Evolutionary conservation across 2,113 vertebrate genomes (phyloP), one percentile per base, ranked within the genome.

Genomic region (Carassius gibelio): DNA sequence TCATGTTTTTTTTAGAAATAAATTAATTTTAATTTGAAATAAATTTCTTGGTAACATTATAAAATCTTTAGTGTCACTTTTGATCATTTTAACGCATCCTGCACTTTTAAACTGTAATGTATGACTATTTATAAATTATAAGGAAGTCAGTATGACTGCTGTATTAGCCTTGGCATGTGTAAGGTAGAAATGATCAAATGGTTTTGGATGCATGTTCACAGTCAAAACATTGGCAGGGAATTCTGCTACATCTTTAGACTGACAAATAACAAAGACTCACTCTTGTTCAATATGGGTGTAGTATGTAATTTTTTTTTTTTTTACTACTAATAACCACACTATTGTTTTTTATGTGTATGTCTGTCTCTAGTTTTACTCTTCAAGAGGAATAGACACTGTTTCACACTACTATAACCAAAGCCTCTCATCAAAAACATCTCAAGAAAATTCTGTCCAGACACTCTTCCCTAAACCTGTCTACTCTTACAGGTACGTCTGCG

Each of bases 401-500:
- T 89, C 95, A 9, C 95, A 96, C 84, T 97, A 96, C 75, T 94
- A 95, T 5, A 95, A 96, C 90, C 96, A 96, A 89, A 93, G 94
- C 84, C 92, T 96, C 1, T 93, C 96, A 79, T 92, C 94, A 62
- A 94, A 95, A 69, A 91, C 92, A 86, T 92, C 88, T 69, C 92
- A 93, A 9, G 96, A 96, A 2, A 90, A 14, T 57, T 62, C 91
- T 26, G 92, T 94, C 72, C 96, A 95, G 86, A 90, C 94, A 4
- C 93, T 96, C 76, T 99, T 97, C 86, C 97, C 97, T 19, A 99
- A 99, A 86, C 98, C 98, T 77, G 96, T 99, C 93, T 99, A 99
- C 93, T 99, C 98, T 77, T 99, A 99, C 95, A 99, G 98, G 98
- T 99, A 94, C 55, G 45, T 55, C 42, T 17, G 55, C 59, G n/a